phyloP scores from a whole-genome alignment of 2,113 vertebrate species.

The Anolis carolinensis region DNA sequence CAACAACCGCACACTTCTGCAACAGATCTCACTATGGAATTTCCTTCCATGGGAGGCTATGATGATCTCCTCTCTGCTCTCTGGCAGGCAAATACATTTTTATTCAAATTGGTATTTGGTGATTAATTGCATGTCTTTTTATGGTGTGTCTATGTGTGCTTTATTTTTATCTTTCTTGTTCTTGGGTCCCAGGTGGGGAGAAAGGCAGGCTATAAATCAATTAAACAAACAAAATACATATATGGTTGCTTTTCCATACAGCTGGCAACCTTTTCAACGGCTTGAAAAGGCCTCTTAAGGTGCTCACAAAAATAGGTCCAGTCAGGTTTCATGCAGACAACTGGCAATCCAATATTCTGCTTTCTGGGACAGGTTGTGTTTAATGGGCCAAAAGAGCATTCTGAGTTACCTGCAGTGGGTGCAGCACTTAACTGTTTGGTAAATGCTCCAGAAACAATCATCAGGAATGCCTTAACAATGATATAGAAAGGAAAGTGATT shows the following conservation, averaged over 20 bases:
- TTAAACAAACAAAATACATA: neutral
- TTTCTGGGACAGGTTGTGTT: neutral
- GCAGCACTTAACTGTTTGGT: neutral
- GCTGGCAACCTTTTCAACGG: neutral
- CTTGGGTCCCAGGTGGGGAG: too few relatives aligned
- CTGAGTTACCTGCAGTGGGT: conserved; percentile 19
- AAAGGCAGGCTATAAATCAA: too few relatives aligned
- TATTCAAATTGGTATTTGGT: too few relatives aligned
- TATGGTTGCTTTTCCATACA: neutral
- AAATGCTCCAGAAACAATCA: neutral
- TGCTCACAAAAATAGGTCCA: neutral
- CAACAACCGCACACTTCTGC: too few relatives aligned
- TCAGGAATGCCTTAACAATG: neutral
- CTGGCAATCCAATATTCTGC: neutral
- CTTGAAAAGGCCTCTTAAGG: neutral
- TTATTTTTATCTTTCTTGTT: too few relatives aligned
- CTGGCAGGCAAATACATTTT: too few relatives aligned
- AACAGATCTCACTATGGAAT: too few relatives aligned
- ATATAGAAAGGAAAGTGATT: neutral
- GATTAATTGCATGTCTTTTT: too few relatives aligned
- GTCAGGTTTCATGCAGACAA: neutral
- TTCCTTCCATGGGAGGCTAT: too few relatives aligned
- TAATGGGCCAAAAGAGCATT: neutral
- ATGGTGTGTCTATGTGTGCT: too few relatives aligned
- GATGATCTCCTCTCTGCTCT: too few relatives aligned